These are phyloP conservation scores for Accipiter virgatus DNA, from an alignment of 2,113 vertebrate species.

Conservation along the genomic window DNA sequence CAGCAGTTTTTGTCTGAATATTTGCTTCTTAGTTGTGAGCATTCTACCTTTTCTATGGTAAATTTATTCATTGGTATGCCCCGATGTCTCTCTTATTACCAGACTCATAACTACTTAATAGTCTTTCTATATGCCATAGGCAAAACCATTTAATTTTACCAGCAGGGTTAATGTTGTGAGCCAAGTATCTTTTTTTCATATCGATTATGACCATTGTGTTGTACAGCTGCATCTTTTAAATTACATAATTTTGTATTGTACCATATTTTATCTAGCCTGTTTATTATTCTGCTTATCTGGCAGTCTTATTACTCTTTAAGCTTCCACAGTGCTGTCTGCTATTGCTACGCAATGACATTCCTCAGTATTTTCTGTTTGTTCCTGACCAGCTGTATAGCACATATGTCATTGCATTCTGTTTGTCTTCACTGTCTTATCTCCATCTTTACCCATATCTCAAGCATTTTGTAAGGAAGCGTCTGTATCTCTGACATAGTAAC, in stretches of 20 bases:
- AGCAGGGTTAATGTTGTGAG: neutral
- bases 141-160: neutral
- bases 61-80: neutral
- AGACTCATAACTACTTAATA: neutral
- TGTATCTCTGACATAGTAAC: neutral
- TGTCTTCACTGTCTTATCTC: constrained; percentile 4
- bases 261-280: neutral
- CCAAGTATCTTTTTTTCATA: neutral
- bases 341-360: neutral
- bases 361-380: neutral
- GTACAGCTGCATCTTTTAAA: neutral
- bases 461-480: neutral
- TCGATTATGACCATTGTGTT: neutral
- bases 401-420: neutral
- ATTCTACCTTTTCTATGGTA: neutral
- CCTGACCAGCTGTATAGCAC: neutral
- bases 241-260: neutral
- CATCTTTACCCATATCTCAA: neutral
- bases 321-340: neutral
- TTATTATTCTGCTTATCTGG: neutral
- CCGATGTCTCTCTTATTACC: neutral
- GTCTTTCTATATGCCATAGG: neutral
- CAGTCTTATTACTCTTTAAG: neutral
- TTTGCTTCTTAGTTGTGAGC: neutral
- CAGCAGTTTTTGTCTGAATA: neutral